Evolutionary conservation across 2,888 invertebrate species (phyloP).

Genomic region (Caenorhabditis angaria): DNA sequence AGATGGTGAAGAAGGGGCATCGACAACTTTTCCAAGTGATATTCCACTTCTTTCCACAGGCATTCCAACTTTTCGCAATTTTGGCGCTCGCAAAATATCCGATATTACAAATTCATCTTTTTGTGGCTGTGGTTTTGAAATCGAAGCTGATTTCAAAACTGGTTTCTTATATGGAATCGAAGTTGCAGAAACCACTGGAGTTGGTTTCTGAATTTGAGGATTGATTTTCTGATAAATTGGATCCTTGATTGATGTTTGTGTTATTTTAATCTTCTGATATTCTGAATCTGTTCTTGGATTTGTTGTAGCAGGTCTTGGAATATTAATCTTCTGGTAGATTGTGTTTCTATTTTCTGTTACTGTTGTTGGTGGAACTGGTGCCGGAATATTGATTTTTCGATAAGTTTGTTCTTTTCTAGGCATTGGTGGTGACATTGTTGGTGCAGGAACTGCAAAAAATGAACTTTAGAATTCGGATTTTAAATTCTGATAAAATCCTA

Average conservation of each 20-base stretch:
- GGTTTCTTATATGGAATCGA: not conserved
- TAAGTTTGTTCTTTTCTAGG: not conserved
- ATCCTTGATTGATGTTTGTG: not conserved
- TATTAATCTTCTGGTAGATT: too few species aligned
- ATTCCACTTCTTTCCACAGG: constrained; percentile 36
- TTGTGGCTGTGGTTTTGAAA: not conserved
- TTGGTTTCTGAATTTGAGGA: not conserved
- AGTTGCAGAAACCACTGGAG: not conserved
- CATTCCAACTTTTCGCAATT: constrained; percentile 40
- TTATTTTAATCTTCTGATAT: not conserved
- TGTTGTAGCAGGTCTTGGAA: too few species aligned
- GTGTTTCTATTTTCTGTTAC: too few species aligned
- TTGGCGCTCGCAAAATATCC: constrained; percentile 26
- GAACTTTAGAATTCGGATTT: too few species aligned
- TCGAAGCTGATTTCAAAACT: not conserved
- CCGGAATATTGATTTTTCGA: not conserved
- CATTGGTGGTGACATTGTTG: not conserved
- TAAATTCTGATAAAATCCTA: too few species aligned
- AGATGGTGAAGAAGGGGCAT: not conserved
- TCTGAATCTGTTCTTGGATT: not conserved
- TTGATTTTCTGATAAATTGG: not conserved
- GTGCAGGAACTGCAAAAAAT: not conserved
- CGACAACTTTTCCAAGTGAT: constrained; percentile 34
- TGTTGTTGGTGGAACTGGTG: not conserved
- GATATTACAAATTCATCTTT: constrained; percentile 23